Base-by-base conservation (phyloP, 1,140 invertebrate species). In the Drosophila albomicans region DNA sequence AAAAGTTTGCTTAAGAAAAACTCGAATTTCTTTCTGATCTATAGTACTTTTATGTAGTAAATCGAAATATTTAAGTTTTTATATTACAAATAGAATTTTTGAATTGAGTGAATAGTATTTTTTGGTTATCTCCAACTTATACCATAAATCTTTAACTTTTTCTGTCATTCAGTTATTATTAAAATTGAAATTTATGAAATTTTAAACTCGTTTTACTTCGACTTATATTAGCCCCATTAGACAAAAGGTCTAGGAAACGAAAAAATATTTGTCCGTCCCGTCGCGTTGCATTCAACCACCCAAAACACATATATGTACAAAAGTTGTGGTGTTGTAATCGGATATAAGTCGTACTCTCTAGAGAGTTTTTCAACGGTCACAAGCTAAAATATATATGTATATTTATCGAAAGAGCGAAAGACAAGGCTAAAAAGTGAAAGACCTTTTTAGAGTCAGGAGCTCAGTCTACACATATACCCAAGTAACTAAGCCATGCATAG, bases 291-390 rank as follows among this genome's bases (percentile, higher is more conserved):
- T 56, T 38, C 68, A 79, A 74, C 76, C 76, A 72, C 76, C 64
- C 51, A 32, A 69, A 61, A 51, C 25, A 62, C 48, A 46, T 68
- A 70, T 46, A 46, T 68, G 67, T 46, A 61, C 46, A 70, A 70
- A 69, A 78, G 20, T 62, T 88, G 80, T 64, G 84, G 84, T 87
- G 84, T 88, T 84, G 84, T 87, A 87, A 87, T 87, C 84, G 84
- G 84, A 87, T 87, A 87, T 87, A 88, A 88, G 78, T 84, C 80
- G 66, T 63, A 64, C n/a, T 77, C 84, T 81, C 84, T 48, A 72
- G 84, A 88, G 84, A 78, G 46, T 45, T 62, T 45, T 13, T 62
- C 45, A 52, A 38, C 48, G 61, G 43, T 11, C 54, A 20, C 32
- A 5, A 64, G 49, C 25, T 28, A 13, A 56, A 57, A 72, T 25